Percentiles rank a stretch among this genome's conserved stretches.
phyloP scores from a whole-genome alignment of 2,797 vertebrate species.

The Pseudopleuronectes americanus region DNA sequence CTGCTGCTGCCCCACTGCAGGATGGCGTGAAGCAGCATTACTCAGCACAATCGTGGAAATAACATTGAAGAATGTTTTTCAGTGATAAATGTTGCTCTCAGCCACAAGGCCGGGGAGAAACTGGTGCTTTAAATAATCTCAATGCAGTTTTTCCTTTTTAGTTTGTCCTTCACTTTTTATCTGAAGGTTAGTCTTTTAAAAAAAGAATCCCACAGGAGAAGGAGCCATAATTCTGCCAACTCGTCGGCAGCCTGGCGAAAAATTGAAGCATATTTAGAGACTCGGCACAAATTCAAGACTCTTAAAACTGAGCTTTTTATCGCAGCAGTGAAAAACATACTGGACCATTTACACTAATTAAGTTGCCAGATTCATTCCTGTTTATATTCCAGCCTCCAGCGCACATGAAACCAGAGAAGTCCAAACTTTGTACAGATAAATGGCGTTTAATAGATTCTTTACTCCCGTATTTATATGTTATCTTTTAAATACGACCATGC shows the following conservation, averaged over 20 bases:
- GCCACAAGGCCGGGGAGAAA: neutral
- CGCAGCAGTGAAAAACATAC: neutral
- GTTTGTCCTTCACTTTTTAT: slow-evolving; percentile 24
- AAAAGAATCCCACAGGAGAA: slow-evolving; percentile 17
- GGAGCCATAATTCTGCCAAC: slow-evolving; percentile 39
- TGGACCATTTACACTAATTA: slow-evolving; percentile 2
- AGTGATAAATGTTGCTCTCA: neutral
- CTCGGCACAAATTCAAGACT: slow-evolving; percentile 23
- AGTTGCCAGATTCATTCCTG: neutral
- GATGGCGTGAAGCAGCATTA: slow-evolving; percentile 17
- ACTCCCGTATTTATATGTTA: neutral
- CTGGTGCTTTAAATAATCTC: slow-evolving; percentile 16
- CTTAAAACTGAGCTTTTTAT: neutral
- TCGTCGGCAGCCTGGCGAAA: slow-evolving; percentile 12
- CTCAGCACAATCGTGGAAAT: slow-evolving; percentile 27
- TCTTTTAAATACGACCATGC: neutral
- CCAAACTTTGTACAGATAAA: neutral
- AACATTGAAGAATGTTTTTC: neutral
- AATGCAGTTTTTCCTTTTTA: slow-evolving; percentile 5
- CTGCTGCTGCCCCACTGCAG: neutral
- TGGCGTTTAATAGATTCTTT: neutral
- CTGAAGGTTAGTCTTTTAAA: slow-evolving; percentile 36
- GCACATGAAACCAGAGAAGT: neutral
- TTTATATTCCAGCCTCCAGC: slow-evolving; percentile 10
- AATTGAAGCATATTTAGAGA: slow-evolving; percentile 17